Base-by-base conservation (phyloP, 2,797 vertebrate genomes). In the Argentina silus region DNA sequence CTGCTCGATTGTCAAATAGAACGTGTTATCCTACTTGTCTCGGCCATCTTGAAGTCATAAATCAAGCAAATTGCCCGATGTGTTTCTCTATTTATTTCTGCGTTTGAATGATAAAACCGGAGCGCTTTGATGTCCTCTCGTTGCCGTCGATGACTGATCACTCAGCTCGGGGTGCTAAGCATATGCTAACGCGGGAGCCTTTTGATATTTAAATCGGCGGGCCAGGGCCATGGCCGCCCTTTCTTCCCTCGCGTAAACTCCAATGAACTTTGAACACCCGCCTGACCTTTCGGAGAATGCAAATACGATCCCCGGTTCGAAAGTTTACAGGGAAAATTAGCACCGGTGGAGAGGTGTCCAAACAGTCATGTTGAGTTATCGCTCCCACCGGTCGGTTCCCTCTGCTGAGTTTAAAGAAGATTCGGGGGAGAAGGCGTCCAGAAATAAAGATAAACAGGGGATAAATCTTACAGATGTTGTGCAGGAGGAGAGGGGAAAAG, bases 401-500 rank as follows among this genome's bases (percentile, higher is more conserved):
- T 83, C 83, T 59, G 85, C 73, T 7, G 74, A 82, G 81, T 85
- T 90, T 85, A 89, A 90, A 91, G 85, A 78, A 87, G 85, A 79
- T 53, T 9, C 4, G 47, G 78, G 78, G 82, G 84, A 86, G 86
- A 82, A 90, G 81, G 80, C 61, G 81, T 83, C 79, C 67, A 23
- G 85, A 85, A 90, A 90, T 86, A 91, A 92, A 93, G 88, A 91
- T 91, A 93, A 93, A 93, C 93, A 92, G 4, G 84, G 84, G 90
- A 91, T 91, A 92, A 91, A 92, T 92, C 87, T 83, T 75, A 70
- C 67, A 60, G 15, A 59, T n/a, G 43, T 23, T 64, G 64, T 53
- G 8, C 6, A 60, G 81, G 72, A 72, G 78, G 84, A 75, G 64
- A 55, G 69, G 68, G 59, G 76, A 56, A n/a, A 69, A 76, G 82